phyloP scores from a whole-genome alignment of 1,140 invertebrate genomes.

The Octopus bimaculoides region DNA sequence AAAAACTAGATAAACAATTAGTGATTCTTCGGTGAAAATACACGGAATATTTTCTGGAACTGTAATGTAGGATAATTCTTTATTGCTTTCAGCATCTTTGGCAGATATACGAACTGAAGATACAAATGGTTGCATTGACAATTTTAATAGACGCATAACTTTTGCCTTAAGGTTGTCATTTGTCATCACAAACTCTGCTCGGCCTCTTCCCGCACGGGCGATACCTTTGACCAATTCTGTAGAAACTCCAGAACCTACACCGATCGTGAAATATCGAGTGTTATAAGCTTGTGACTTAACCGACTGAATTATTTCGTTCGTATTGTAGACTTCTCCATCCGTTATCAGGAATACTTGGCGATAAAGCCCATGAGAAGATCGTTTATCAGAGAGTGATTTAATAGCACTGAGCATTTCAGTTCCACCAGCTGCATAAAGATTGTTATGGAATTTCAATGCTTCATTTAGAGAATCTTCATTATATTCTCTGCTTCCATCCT shows the following conservation, averaged over 20 bases:
- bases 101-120: neutral
- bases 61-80: neutral
- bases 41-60: neutral
- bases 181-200: slow-evolving; percentile 47
- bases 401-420: slow-evolving; percentile 55
- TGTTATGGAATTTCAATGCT: slow-evolving; percentile 24
- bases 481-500: slow-evolving; percentile 29
- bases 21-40: neutral
- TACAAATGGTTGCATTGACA: neutral
- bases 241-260: slow-evolving; percentile 51
- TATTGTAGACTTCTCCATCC: slow-evolving; percentile 54
- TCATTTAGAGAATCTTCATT: slow-evolving; percentile 25
- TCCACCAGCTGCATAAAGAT: slow-evolving; percentile 50
- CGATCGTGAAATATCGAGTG: slow-evolving; percentile 50
- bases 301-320: slow-evolving; percentile 41
- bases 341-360: slow-evolving; percentile 52
- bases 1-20: neutral
- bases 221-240: slow-evolving; percentile 53
- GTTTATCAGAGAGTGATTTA: slow-evolving; percentile 40
- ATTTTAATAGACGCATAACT: slow-evolving; percentile 24
- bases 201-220: slow-evolving; percentile 51
- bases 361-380: slow-evolving; percentile 39
- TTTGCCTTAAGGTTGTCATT: slow-evolving; percentile 50
- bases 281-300: slow-evolving; percentile 40
- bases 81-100: neutral